Base-by-base conservation (phyloP, 2,888 invertebrate genomes). In the Macrosoma leucophasiata region DNA sequence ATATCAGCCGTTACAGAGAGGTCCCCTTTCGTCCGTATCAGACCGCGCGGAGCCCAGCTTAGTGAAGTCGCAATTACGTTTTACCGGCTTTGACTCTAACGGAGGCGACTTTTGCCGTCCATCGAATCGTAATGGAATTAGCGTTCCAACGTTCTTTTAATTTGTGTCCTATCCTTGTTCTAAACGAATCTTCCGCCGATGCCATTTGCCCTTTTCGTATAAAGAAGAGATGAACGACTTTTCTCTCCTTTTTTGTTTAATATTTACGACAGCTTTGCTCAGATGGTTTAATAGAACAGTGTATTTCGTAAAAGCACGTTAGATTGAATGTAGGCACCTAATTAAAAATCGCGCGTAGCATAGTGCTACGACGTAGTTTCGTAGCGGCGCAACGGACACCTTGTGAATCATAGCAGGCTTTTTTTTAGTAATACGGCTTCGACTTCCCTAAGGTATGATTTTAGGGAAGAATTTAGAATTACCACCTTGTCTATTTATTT, bases 81-180 rank as follows among this genome's bases (percentile, higher is more conserved):
- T 77, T 78, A 72, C 78, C 74, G 71, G 78, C 82, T 81, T 77
- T 77, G 76, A 79, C 62, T 74, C 69, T 63, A 65, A 71, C 75
- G 68, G 59, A 74, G 68, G 66, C 72, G 76, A 82, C 79, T 79
- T 78, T 79, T 78, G 78, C 76, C 70, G 75, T 78, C 77, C 77
- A 82, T 81, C 79, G 79, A 81, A 78, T 75, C 78, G 82, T 81
- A 82, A 82, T 78, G 71, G 73, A 81, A 82, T 84, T 79, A 84
- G 75, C 72, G 76, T 74, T 74, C 69, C 69, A 67, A 66, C 72
- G 70, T 74, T 73, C 78, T 81, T 82, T 79, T 81, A 81, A 81
- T 81, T 81, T 77, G 69, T 72, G 67, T 63, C 66, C 67, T 63
- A 62, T 69, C 70, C 72, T 66, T 65, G 65, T 65, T 66, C 68